Conservation (phyloP, 2,888 invertebrate genomes). For the Pherbina coryleti region DNA sequence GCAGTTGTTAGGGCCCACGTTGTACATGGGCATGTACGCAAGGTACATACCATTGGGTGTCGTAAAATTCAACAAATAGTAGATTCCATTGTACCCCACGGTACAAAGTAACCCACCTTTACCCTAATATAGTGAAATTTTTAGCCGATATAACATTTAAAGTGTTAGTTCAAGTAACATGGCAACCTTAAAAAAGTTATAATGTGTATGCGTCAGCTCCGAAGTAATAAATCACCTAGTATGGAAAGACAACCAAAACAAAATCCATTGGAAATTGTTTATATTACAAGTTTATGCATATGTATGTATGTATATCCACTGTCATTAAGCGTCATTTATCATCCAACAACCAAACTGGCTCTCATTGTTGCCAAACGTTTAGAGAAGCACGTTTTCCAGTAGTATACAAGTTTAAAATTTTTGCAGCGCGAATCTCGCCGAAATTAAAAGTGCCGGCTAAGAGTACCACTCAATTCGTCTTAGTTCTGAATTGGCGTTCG, state of each 20-base stretch:
- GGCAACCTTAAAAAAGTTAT: background rate
- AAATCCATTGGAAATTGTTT: constrained; percentile 19
- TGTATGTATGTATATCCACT: background rate
- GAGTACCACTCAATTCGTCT: background rate
- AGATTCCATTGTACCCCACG: no score
- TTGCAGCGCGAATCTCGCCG: background rate
- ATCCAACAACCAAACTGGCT: no score
- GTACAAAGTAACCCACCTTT: no score
- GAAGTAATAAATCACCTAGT: background rate
- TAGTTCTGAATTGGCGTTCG: constrained; percentile 12
- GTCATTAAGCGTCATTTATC: background rate
- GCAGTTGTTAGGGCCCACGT: no score
- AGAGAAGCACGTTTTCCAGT: constrained; percentile 1
- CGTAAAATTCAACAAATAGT: no score
- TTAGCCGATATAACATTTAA: background rate
- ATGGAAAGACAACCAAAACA: constrained; percentile 15
- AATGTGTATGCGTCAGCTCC: background rate
- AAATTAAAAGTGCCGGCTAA: constrained; percentile 4
- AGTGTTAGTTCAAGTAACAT: background rate
- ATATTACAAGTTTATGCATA: background rate
- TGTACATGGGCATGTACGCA: no score
- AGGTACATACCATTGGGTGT: no score
- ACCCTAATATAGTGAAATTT: no score
- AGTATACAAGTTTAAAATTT: background rate
- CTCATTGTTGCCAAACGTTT: background rate